phyloP scores from a whole-genome alignment of 30 jellyfish, hydroid and myxozoan species.

The Hydra vulgaris region DNA sequence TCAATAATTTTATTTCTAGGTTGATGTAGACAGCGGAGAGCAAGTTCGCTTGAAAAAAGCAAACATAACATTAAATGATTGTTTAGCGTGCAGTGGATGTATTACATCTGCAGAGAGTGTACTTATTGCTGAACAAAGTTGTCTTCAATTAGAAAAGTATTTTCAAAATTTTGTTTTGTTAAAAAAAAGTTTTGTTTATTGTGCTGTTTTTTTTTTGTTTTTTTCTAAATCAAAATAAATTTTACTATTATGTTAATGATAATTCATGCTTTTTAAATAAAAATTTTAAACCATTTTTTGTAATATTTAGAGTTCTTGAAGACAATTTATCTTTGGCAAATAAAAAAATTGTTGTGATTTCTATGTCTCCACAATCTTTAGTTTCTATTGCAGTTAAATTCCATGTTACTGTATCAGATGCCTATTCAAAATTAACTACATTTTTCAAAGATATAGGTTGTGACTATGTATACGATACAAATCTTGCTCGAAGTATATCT shows the following conservation, averaged over 20 bases:
- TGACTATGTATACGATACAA: slow-evolving; percentile 68
- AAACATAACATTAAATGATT: slow-evolving; percentile 82
- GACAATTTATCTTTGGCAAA: neutral
- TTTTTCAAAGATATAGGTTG: slow-evolving; percentile 82
- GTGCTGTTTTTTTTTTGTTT: neutral
- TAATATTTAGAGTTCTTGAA: neutral
- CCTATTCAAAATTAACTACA: slow-evolving; percentile 50
- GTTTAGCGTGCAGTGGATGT: slow-evolving; percentile 99
- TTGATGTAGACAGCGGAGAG: slow-evolving; percentile 56
- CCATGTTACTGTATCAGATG: slow-evolving; percentile 17
- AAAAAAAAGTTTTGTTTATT: neutral
- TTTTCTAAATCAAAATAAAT: too few relatives aligned
- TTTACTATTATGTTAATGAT: neutral
- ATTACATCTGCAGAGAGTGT: slow-evolving; percentile 98
- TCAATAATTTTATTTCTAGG: neutral
- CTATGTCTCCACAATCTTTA: slow-evolving; percentile 88
- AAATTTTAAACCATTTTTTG: neutral
- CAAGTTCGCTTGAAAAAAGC: slow-evolving; percentile 73
- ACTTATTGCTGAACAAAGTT: slow-evolving; percentile 86
- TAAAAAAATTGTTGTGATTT: slow-evolving; percentile 34
- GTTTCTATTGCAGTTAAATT: slow-evolving; percentile 87
- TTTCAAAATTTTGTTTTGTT: neutral
- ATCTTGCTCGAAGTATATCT: slow-evolving; percentile 63
- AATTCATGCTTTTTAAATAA: too few relatives aligned
- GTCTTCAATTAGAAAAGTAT: slow-evolving; percentile 57